Conservation (phyloP, 2,888 invertebrate genomes). For the Drosophila neonasuta region DNA sequence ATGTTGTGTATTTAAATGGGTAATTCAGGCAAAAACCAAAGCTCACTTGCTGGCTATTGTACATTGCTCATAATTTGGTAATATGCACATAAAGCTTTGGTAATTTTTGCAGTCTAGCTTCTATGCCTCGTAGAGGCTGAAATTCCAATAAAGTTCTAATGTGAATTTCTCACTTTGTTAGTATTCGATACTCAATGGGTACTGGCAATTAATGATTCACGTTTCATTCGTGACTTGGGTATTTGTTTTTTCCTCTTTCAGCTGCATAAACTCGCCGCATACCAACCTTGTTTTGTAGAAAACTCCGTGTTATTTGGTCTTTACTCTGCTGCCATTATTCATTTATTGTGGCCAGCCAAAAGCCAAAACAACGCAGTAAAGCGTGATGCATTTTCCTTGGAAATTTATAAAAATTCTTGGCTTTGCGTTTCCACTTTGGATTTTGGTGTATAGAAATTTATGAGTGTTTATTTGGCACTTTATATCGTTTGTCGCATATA, state of each 20-base stretch:
- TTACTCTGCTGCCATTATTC: slow-evolving; percentile 19
- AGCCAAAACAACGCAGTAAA: slow-evolving; percentile 2
- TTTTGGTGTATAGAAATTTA: slow-evolving; percentile 37
- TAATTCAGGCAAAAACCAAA: no score
- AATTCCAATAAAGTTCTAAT: slow-evolving; percentile 5
- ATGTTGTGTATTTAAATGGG: no score
- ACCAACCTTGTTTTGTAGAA: no score
- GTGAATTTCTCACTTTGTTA: slow-evolving; percentile 10
- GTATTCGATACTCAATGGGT: slow-evolving; percentile 21
- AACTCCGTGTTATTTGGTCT: slow-evolving; percentile 1
- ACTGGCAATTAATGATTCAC: slow-evolving; percentile 43
- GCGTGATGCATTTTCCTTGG: slow-evolving; percentile 19
- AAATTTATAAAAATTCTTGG: slow-evolving; percentile 1
- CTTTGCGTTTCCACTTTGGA: slow-evolving; percentile 27
- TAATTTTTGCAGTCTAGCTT: no score
- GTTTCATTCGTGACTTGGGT: slow-evolving; percentile 5
- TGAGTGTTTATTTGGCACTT: no score
- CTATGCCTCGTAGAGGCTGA: background rate
- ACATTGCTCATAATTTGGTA: no score
- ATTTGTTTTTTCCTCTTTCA: background rate
- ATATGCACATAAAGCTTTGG: no score
- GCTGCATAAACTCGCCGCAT: no score
- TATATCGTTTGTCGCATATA: no score
- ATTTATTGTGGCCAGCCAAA: slow-evolving; percentile 19
- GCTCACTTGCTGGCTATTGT: no score